Percentiles rank a stretch among this genome's conserved stretches.
These are phyloP conservation scores for Siniperca obscura DNA, from an alignment of 2,797 vertebrate species.

Conservation along the genomic window DNA sequence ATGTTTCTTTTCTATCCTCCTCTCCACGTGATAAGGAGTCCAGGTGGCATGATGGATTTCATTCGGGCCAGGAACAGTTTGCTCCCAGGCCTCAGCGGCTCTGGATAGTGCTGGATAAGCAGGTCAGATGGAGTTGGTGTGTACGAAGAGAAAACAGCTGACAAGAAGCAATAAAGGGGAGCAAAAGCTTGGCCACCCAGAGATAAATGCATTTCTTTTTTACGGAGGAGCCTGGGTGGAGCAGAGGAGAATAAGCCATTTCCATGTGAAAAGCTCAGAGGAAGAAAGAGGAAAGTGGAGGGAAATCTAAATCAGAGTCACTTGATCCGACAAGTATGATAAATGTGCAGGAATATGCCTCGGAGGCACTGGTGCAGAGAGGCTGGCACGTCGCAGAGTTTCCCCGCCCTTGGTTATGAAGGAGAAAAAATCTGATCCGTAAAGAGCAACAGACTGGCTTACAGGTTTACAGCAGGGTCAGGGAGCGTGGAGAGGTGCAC, in stretches of 20 bases:
- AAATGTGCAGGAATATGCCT: constrained; percentile 64
- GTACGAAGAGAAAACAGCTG: constrained; percentile 66
- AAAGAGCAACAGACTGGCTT: constrained; percentile 35
- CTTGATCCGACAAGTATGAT: constrained; percentile 72
- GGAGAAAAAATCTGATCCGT: constrained; percentile 36
- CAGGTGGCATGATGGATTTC: constrained; percentile 71
- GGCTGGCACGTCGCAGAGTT: constrained; percentile 52
- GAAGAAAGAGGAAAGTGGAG: constrained; percentile 38
- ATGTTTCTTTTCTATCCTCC: constrained; percentile 1
- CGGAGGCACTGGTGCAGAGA: constrained; percentile 50
- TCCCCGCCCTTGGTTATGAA: constrained; percentile 41
- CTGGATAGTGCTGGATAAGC: constrained; percentile 72
- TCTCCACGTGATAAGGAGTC: constrained; percentile 57
- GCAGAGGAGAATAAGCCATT: constrained; percentile 54
- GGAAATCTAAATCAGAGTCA: constrained; percentile 64
- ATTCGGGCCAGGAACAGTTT: constrained; percentile 48
- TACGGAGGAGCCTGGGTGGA: background rate
- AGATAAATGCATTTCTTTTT: constrained; percentile 57
- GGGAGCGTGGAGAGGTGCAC: background rate
- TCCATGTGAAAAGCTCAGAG: constrained; percentile 56
- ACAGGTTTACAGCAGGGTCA: constrained; percentile 39
- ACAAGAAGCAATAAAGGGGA: constrained; percentile 62
- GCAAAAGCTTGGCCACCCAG: constrained; percentile 47
- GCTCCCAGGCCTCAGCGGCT: constrained; percentile 44
- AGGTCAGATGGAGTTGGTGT: constrained; percentile 56